phyloP scores from a whole-genome alignment of 2,113 vertebrate genomes.

The Planiliza haematocheilus region DNA sequence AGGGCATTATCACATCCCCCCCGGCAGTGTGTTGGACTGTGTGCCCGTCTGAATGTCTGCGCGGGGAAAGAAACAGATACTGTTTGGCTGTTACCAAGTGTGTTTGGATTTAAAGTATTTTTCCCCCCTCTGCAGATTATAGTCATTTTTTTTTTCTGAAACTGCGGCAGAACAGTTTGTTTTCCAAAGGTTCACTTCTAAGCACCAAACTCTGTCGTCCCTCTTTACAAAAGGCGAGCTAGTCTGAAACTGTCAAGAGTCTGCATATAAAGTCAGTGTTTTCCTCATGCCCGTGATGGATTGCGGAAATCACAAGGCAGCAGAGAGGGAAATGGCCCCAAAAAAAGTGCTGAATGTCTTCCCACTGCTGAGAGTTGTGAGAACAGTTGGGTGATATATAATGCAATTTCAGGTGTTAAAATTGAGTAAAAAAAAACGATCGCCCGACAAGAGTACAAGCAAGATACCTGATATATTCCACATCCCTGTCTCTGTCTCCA shows the following conservation, averaged over 20 bases:
- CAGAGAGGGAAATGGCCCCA: slow-evolving; percentile 21
- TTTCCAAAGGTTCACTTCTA: not conserved
- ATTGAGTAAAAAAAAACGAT: slow-evolving; percentile 31
- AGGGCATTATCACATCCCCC: slow-evolving; percentile 63
- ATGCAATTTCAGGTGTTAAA: slow-evolving; percentile 59
- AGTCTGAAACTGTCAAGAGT: slow-evolving; percentile 8
- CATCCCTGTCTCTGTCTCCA: slow-evolving; percentile 11
- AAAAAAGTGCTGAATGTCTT: slow-evolving; percentile 13
- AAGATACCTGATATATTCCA: slow-evolving; percentile 50
- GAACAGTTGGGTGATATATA: slow-evolving; percentile 41
- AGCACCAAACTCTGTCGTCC: slow-evolving; percentile 7
- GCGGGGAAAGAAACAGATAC: slow-evolving; percentile 18
- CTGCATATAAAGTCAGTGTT: slow-evolving; percentile 42
- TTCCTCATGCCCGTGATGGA: slow-evolving; percentile 28
- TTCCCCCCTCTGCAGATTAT: slow-evolving; percentile 6
- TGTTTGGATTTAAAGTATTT: slow-evolving; percentile 24
- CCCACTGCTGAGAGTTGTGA: slow-evolving; percentile 15
- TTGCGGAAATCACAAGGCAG: slow-evolving; percentile 19
- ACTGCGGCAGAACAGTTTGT: not conserved
- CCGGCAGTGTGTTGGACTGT: slow-evolving; percentile 40
- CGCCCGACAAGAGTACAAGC: slow-evolving; percentile 20
- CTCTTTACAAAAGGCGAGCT: slow-evolving; percentile 13
- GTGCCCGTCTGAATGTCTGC: slow-evolving; percentile 51
- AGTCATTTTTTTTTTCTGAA: slow-evolving; percentile 28
- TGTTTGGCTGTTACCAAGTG: slow-evolving; percentile 19